Conservation (phyloP, 2,797 vertebrate species). For the Artibeus lituratus region DNA sequence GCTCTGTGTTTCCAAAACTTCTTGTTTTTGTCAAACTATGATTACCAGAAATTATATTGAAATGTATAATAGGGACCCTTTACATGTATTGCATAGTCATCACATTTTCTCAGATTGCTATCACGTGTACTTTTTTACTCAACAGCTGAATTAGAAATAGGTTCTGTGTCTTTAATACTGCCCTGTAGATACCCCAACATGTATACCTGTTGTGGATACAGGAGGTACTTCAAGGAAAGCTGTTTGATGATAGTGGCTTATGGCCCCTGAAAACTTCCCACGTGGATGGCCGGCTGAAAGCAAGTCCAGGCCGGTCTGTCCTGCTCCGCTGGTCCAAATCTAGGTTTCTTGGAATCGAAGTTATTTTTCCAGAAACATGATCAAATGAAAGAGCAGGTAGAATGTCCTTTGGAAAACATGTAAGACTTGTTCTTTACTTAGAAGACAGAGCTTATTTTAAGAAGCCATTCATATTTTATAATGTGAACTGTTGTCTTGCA, state of each 20-base stretch:
- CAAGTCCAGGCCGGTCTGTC: background rate
- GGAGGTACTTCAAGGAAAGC: background rate
- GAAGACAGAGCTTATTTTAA: conserved; percentile 57
- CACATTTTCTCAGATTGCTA: background rate
- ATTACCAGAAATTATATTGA: background rate
- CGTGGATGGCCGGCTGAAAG: background rate
- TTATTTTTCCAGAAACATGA: conserved; percentile 59
- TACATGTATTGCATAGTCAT: background rate
- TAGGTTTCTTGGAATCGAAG: conserved; percentile 39
- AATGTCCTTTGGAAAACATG: conserved; percentile 65
- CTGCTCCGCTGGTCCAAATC: background rate
- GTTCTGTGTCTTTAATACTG: background rate
- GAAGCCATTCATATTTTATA: conserved; percentile 74
- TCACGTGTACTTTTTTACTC: background rate
- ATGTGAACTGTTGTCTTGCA: conserved; percentile 51
- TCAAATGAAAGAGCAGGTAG: conserved; percentile 46
- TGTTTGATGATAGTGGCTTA: conserved; percentile 26
- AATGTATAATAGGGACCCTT: background rate
- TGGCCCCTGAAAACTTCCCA: background rate
- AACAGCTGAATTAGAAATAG: conserved; percentile 36
- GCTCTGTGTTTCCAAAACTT: background rate
- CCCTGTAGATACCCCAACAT: conserved; percentile 35
- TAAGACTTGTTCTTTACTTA: conserved; percentile 45
- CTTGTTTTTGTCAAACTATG: background rate
- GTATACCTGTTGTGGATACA: background rate